These are phyloP conservation scores for Rostratula benghalensis DNA, from an alignment of 2,113 vertebrate species.

Conservation along the genomic window DNA sequence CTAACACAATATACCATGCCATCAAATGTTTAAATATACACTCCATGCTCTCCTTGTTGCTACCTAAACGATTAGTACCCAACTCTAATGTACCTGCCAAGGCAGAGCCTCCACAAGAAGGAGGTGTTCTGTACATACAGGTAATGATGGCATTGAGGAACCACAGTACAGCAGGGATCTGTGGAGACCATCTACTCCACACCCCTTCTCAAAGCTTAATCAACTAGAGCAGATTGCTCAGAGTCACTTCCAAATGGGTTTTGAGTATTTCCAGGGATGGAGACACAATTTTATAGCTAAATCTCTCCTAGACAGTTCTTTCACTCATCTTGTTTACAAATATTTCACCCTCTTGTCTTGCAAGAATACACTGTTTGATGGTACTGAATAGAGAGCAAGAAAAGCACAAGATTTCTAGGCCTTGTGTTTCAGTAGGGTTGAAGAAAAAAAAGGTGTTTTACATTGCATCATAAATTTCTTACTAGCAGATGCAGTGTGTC, in stretches of 20 bases:
- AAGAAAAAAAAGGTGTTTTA: background rate
- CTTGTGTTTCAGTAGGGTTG: background rate
- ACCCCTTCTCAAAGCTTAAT: background rate
- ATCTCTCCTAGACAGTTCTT: background rate
- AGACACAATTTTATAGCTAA: background rate
- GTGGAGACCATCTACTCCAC: background rate
- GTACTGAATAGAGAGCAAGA: background rate
- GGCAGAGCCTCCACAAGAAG: background rate
- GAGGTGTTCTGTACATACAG: fast-evolving
- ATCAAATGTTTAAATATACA: background rate
- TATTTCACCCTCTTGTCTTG: background rate
- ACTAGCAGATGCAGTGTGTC: background rate
- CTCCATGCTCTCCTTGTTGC: background rate
- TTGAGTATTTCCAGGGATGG: background rate
- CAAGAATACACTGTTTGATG: background rate
- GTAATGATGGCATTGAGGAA: background rate
- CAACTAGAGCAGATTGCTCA: background rate
- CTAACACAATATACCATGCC: background rate
- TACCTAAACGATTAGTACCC: background rate
- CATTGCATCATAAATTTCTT: background rate
- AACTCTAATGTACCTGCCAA: background rate
- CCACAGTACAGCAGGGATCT: background rate
- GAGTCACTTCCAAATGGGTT: background rate
- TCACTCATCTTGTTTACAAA: background rate
- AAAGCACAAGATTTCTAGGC: background rate